phyloP scores from a whole-genome alignment of 1,140 invertebrate species.

The Pachypsylla venusta region DNA sequence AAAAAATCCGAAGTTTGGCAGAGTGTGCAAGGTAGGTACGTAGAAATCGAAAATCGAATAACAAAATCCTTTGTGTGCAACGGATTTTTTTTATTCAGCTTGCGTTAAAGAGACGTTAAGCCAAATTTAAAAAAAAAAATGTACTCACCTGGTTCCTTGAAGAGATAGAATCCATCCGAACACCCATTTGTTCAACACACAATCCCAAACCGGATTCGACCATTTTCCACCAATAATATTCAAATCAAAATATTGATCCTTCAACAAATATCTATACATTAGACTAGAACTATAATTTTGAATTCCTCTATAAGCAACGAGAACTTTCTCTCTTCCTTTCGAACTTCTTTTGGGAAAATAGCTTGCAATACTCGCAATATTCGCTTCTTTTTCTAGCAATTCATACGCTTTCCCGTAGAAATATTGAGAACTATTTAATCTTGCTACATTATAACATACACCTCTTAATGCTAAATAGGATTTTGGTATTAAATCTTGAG shows the following conservation, averaged over 20 bases:
- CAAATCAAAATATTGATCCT: neutral
- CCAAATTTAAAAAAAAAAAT: too few species aligned
- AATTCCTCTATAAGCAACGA: neutral
- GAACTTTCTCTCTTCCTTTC: neutral
- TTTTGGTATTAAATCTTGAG: neutral
- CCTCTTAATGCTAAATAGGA: neutral
- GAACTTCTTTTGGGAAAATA: neutral
- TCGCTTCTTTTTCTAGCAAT: neutral
- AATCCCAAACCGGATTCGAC: neutral
- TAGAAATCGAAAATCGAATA: too few species aligned
- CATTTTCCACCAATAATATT: neutral
- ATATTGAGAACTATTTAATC: neutral
- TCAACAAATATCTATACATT: neutral
- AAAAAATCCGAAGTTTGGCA: too few species aligned
- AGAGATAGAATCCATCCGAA: conserved; percentile 3
- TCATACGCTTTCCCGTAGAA: neutral
- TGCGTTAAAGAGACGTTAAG: too few species aligned
- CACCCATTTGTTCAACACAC: neutral
- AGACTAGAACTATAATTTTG: neutral
- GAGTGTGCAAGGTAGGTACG: too few species aligned
- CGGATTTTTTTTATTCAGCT: too few species aligned
- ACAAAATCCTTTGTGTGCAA: too few species aligned
- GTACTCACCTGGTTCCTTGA: neutral
- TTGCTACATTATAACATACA: neutral
- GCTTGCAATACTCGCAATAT: neutral